Conservation (phyloP, 2,888 invertebrate genomes). For the Xanthorhoe spadicearia region DNA sequence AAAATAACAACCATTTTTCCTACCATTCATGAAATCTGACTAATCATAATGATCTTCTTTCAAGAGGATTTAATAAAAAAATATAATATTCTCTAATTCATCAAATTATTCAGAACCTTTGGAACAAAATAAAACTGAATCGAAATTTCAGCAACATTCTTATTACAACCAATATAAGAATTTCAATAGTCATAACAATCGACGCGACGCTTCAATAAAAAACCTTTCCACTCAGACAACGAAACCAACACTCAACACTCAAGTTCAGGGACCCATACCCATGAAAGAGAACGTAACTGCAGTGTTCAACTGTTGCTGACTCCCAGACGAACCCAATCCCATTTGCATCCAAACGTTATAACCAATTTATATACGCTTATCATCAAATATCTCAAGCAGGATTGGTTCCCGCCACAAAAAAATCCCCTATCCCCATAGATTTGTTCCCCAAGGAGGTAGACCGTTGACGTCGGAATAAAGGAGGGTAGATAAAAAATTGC, state of each 20-base stretch:
- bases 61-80: too few species aligned
- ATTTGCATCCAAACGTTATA: conserved; percentile 45
- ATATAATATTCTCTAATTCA: too few species aligned
- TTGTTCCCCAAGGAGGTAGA: conserved; percentile 65
- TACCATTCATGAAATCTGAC: too few species aligned
- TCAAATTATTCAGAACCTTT: too few species aligned
- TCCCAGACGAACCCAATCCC: conserved; percentile 27
- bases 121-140: too few species aligned
- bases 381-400: conserved; percentile 59
- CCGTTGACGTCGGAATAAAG: conserved; percentile 60
- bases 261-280: background rate
- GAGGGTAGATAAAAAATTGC: conserved; percentile 76
- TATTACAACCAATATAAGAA: background rate
- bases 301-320: conserved; percentile 26
- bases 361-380: conserved; percentile 55
- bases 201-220: background rate
- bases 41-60: too few species aligned
- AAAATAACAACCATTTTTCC: too few species aligned
- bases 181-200: background rate
- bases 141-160: background rate
- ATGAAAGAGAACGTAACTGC: conserved; percentile 15
- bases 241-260: background rate
- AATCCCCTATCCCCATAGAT: conserved; percentile 63
- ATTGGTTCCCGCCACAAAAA: conserved; percentile 63
- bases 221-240: background rate